Conservation (phyloP, 2,888 invertebrate species). For the Calameuta filiformis region DNA sequence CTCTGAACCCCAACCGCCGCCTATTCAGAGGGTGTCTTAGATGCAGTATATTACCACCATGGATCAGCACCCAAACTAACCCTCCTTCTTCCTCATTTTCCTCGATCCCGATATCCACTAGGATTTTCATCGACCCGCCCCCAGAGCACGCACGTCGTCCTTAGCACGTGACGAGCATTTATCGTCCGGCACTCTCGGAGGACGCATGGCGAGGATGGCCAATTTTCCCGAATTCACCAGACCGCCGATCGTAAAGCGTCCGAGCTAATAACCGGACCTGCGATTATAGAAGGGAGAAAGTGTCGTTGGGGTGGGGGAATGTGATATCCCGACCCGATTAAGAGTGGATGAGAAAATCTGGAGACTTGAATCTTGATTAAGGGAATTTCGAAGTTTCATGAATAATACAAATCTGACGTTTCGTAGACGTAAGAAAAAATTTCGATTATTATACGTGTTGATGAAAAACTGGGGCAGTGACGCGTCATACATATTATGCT, state of each 20-base stretch:
- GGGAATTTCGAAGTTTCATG: neutral
- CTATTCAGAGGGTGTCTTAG: neutral
- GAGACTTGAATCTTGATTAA: neutral
- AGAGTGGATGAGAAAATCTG: neutral
- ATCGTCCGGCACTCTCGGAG: constrained; percentile 40
- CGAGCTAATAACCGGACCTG: constrained; percentile 19
- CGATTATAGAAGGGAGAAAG: neutral
- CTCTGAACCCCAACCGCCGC: neutral
- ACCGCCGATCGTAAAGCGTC: constrained; percentile 54
- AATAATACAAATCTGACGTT: neutral
- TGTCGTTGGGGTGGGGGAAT: neutral
- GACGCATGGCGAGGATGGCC: constrained; percentile 32
- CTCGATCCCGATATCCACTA: constrained; percentile 14
- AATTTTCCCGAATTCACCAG: constrained; percentile 54
- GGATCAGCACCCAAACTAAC: neutral
- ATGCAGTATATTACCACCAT: neutral
- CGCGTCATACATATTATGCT: neutral
- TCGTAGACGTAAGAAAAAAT: neutral
- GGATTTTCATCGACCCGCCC: constrained; percentile 53
- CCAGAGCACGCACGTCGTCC: constrained; percentile 46
- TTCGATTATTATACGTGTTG: neutral
- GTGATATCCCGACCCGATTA: neutral
- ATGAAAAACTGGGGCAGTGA: neutral
- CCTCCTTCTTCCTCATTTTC: constrained; percentile 4
- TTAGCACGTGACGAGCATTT: constrained; percentile 63